These are phyloP conservation scores for Liodrosophila aerea DNA, from an alignment of 2,888 invertebrate species.

Conservation along the genomic window DNA sequence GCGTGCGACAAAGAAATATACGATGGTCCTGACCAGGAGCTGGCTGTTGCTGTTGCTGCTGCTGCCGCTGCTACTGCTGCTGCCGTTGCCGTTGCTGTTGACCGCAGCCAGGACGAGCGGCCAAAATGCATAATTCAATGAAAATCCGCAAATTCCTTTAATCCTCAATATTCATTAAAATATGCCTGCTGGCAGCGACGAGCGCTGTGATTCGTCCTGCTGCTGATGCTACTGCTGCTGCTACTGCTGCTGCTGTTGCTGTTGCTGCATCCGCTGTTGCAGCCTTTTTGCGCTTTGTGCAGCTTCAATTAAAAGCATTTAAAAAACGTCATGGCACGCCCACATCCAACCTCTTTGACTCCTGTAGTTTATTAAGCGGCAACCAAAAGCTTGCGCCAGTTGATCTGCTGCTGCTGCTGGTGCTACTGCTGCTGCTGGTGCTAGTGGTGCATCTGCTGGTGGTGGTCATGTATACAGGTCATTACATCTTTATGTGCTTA, in stretches of 20 bases:
- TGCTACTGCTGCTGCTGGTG: too few relatives aligned
- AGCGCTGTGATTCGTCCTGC: slow-evolving; percentile 48
- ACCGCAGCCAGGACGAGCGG: slow-evolving; percentile 61
- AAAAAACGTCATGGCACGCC: slow-evolving; percentile 56
- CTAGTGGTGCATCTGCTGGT: background rate
- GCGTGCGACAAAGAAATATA: slow-evolving; percentile 76
- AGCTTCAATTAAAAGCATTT: slow-evolving; percentile 81
- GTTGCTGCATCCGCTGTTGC: slow-evolving; percentile 10
- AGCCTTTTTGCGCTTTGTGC: slow-evolving; percentile 33
- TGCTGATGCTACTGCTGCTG: slow-evolving; percentile 9
- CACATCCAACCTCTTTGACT: slow-evolving; percentile 22
- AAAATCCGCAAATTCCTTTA: slow-evolving; percentile 83
- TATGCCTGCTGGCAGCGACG: slow-evolving; percentile 55
- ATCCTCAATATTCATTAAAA: slow-evolving; percentile 83
- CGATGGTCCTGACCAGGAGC: slow-evolving; percentile 40
- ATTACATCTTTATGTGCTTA: slow-evolving; percentile 72
- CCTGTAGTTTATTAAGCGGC: slow-evolving; percentile 65
- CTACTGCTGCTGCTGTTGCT: background rate
- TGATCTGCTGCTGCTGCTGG: slow-evolving; percentile 32
- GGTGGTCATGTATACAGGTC: slow-evolving; percentile 60
- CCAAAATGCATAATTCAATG: slow-evolving; percentile 82
- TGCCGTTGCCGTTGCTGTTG: slow-evolving; percentile 26
- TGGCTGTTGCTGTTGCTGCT: slow-evolving; percentile 11
- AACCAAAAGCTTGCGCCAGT: slow-evolving; percentile 36
- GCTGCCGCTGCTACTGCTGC: slow-evolving; percentile 17